phyloP scores from a whole-genome alignment of 2,797 vertebrate species.

The Karalla daura region DNA sequence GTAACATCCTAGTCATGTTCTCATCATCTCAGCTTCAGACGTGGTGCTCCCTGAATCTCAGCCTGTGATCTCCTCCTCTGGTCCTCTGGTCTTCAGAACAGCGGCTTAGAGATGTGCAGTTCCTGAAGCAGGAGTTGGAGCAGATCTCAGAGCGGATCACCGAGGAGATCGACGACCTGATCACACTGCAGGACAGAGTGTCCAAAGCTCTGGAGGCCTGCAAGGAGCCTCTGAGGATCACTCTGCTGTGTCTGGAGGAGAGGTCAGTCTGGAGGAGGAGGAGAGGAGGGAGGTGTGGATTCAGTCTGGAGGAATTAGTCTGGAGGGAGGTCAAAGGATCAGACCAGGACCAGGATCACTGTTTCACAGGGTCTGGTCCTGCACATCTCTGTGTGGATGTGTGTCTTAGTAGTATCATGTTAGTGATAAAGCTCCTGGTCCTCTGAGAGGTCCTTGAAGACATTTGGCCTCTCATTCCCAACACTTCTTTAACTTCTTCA shows the following conservation, averaged over 20 bases:
- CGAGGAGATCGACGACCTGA: conserved; percentile 83
- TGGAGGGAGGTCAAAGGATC: no score
- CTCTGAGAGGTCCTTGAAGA: no score
- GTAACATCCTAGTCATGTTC: conserved; percentile 75
- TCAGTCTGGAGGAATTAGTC: not conserved
- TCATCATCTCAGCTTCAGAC: not conserved
- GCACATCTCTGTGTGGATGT: no score
- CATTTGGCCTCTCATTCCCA: no score
- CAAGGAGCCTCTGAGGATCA: conserved; percentile 83
- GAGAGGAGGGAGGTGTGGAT: not conserved
- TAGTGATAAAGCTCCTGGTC: no score
- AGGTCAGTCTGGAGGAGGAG: conserved; percentile 78
- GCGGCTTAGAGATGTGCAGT: conserved; percentile 87
- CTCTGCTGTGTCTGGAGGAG: conserved; percentile 85
- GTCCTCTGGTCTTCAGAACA: conserved; percentile 81
- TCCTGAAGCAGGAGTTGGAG: conserved; percentile 90
- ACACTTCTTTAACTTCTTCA: no score
- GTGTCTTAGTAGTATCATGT: no score
- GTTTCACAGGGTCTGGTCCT: no score
- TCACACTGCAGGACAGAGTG: conserved; percentile 81
- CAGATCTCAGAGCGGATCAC: conserved; percentile 87
- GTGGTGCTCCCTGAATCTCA: no score
- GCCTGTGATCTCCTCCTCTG: not conserved
- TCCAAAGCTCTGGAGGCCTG: conserved; percentile 85
- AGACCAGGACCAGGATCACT: no score